Percentiles rank a stretch among this genome's conserved stretches.
These are phyloP conservation scores for Candidula unifasciata DNA, from an alignment of 2,888 invertebrate genomes.

Conservation along the genomic window DNA sequence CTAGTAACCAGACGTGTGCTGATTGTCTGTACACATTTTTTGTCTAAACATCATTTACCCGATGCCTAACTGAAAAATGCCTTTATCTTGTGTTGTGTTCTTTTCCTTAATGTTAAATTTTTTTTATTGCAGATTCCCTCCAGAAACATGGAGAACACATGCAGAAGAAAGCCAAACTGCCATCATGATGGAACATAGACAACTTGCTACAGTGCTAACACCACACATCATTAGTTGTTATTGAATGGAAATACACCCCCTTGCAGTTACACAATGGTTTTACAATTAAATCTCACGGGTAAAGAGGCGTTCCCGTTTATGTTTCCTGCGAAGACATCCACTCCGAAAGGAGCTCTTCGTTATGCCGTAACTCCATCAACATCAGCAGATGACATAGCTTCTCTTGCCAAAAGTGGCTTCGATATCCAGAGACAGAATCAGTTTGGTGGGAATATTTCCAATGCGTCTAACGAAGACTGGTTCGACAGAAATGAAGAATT, in stretches of 20 bases:
- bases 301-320: neutral
- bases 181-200: no score
- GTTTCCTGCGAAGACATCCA: neutral
- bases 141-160: no score
- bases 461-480: neutral
- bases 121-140: no score
- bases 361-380: neutral
- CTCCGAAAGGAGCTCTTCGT: neutral
- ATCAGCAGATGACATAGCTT: neutral
- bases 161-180: no score
- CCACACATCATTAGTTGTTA: no score
- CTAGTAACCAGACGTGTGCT: no score
- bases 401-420: neutral
- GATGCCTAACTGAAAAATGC: no score
- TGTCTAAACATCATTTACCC: no score
- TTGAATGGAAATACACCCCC: neutral
- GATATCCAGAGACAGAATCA: neutral
- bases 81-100: no score
- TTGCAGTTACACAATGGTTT: neutral
- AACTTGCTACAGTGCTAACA: no score
- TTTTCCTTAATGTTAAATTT: no score
- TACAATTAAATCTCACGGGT: conserved; percentile 6
- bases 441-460: neutral
- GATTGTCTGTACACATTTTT: no score
- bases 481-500: conserved; percentile 33